These are phyloP conservation scores for Drosophila pseudoananassae DNA, from an alignment of 1,140 invertebrate species.

Conservation along the genomic window DNA sequence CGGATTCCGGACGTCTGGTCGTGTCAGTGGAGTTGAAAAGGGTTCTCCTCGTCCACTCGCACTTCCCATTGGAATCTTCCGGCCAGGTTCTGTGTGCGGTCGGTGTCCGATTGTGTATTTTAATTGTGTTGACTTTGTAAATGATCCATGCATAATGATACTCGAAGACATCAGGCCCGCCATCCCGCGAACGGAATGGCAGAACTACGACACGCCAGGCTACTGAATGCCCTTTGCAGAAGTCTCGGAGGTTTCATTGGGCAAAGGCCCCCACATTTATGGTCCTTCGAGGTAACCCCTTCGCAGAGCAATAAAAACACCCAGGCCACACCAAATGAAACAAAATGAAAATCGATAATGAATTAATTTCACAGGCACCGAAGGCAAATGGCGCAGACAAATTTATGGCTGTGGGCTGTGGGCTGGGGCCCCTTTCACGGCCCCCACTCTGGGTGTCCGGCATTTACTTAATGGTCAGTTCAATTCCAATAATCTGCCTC, in stretches of 20 bases:
- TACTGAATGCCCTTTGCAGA: too few relatives aligned
- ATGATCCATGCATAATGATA: slow-evolving; percentile 75
- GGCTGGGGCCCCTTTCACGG: slow-evolving; percentile 2
- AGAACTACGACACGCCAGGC: too few relatives aligned
- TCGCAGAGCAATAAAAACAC: not conserved
- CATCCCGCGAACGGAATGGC: not conserved
- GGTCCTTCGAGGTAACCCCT: not conserved
- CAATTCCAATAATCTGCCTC: slow-evolving; percentile 10
- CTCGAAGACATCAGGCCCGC: slow-evolving; percentile 53
- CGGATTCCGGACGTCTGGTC: slow-evolving; percentile 25
- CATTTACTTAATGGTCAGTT: slow-evolving; percentile 47
- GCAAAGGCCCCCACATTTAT: too few relatives aligned
- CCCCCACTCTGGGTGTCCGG: slow-evolving; percentile 19
- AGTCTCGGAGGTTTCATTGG: too few relatives aligned
- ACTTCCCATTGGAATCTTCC: slow-evolving; percentile 40
- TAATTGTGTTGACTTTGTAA: slow-evolving; percentile 80
- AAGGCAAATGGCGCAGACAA: slow-evolving; percentile 68
- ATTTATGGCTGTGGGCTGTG: slow-evolving; percentile 63
- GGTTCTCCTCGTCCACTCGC: slow-evolving; percentile 29
- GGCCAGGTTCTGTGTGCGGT: slow-evolving; percentile 24
- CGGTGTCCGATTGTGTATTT: slow-evolving; percentile 51
- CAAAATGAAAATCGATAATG: slow-evolving; percentile 75
- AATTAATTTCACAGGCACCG: slow-evolving; percentile 61
- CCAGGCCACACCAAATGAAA: slow-evolving; percentile 39
- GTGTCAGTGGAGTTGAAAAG: slow-evolving; percentile 50